Percentiles rank a stretch among this genome's conserved stretches.
Evolutionary conservation across 2,113 vertebrate species (phyloP).

Genomic region (Sclerurus mexicanus): DNA sequence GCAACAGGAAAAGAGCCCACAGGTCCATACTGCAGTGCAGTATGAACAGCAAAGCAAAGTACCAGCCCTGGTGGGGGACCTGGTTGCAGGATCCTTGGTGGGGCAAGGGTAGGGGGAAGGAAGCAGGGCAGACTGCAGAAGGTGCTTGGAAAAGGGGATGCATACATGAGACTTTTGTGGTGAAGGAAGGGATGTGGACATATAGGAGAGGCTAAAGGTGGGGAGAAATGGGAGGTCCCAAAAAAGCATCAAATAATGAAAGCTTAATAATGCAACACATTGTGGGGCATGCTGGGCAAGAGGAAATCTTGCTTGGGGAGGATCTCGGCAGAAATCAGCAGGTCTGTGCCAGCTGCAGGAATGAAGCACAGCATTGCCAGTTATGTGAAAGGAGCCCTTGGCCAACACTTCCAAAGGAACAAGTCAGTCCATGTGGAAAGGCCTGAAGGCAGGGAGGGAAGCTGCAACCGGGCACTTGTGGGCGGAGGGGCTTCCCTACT

Average conservation of each 20-base stretch:
- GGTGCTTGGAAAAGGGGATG: neutral
- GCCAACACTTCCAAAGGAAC: neutral
- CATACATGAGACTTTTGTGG: neutral
- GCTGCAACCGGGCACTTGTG: neutral
- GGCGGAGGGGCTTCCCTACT: neutral
- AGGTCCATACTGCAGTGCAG: neutral
- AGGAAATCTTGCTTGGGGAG: neutral
- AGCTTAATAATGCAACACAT: neutral
- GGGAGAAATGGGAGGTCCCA: neutral
- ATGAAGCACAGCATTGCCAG: neutral
- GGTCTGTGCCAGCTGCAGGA: neutral
- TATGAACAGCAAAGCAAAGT: neutral
- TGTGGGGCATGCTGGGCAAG: neutral
- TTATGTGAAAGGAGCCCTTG: neutral
- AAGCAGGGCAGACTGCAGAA: neutral
- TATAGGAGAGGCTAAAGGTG: neutral
- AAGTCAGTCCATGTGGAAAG: neutral
- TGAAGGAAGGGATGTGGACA: neutral
- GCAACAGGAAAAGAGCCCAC: neutral
- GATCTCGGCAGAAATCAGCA: neutral
- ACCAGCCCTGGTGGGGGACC: neutral
- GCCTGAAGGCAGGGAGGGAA: neutral
- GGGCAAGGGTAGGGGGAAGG: neutral
- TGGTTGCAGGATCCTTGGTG: neutral
- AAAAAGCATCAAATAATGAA: neutral